Conservation (phyloP, 2,797 vertebrate genomes). For the Sebastes vulpes region DNA sequence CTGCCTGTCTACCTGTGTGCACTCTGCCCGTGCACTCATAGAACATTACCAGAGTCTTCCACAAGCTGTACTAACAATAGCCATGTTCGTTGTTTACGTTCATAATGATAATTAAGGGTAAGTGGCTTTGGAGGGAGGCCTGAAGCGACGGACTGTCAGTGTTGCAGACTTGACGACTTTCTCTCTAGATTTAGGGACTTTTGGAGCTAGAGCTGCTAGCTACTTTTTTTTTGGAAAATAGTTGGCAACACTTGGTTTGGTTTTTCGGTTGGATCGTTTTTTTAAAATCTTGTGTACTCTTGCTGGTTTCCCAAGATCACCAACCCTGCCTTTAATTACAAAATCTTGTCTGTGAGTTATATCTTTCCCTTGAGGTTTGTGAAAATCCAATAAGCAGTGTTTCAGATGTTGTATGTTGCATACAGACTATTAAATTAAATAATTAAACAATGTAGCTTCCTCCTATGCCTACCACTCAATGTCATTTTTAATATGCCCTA, state of each 20-base stretch:
- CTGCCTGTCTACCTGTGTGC: too few species aligned
- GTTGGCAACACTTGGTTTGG: not conserved
- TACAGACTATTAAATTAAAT: not conserved
- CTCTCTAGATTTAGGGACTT: not conserved
- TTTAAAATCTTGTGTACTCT: not conserved
- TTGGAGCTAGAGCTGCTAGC: not conserved
- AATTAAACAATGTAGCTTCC: not conserved
- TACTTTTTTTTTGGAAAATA: not conserved
- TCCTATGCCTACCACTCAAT: not conserved
- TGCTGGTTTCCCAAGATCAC: not conserved
- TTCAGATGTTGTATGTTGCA: not conserved
- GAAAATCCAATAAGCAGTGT: not conserved
- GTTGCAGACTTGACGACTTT: not conserved
- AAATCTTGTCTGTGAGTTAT: not conserved
- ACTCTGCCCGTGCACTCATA: too few species aligned
- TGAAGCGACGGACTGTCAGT: not conserved
- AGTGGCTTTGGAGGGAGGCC: not conserved
- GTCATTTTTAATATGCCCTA: not conserved
- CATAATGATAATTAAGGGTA: not conserved
- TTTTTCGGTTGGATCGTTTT: not conserved
- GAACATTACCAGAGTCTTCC: too few species aligned
- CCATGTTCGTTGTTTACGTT: too few species aligned
- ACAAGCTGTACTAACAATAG: too few species aligned
- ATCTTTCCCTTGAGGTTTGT: not conserved
- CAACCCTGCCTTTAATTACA: not conserved